Evolutionary conservation across 1,140 invertebrate species (phyloP), one percentile per base, ranked within the genome.

Genomic region (Hyles euphorbiae): DNA sequence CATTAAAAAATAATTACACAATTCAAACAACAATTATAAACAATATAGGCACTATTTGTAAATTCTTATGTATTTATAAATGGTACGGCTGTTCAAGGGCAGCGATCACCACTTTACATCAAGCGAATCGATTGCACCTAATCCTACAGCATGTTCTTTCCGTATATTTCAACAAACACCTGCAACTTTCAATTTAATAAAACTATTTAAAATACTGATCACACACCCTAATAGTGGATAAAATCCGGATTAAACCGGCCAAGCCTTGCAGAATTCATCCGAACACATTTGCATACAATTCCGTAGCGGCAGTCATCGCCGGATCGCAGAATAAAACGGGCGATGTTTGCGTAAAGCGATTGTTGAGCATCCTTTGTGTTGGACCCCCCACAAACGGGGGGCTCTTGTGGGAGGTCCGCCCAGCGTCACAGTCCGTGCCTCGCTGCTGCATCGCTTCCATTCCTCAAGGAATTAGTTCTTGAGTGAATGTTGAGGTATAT

Each of bases 391-490:
- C 22, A 22, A 22, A 22, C 22, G 22, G 22, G 22, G 22, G 22
- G 22, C 22, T 22, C 22, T 22, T 22, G 22, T 22, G 22, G 22
- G 22, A 22, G 22, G 22, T 22, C 22, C 22, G 22, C 44, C 33
- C 34, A n/a, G 34, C 33, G 34, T n/a, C 50, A 5, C 32, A 1
- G 5, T 3, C 50, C 32, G 50, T 34, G 4, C 9, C 32, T 5
- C 50, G 34, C 10, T 12, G 60, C 46, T 63, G 61, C 58, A 66
- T 70, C 58, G 64, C 58, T 64, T 60, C 49, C 61, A 64, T 70
- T 61, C 67, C 59, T 63, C 56, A 50, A 63, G 64, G 64, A 70
- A 70, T 70, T 66, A 70, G 63, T 63, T 70, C 58, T 48, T 10
- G 44, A 44, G 22, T n/a, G 51, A 47, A 46, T 43, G 47, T 44